Evolutionary conservation across 1,140 invertebrate genomes (phyloP).

Genomic region (Drepana arcuata): DNA sequence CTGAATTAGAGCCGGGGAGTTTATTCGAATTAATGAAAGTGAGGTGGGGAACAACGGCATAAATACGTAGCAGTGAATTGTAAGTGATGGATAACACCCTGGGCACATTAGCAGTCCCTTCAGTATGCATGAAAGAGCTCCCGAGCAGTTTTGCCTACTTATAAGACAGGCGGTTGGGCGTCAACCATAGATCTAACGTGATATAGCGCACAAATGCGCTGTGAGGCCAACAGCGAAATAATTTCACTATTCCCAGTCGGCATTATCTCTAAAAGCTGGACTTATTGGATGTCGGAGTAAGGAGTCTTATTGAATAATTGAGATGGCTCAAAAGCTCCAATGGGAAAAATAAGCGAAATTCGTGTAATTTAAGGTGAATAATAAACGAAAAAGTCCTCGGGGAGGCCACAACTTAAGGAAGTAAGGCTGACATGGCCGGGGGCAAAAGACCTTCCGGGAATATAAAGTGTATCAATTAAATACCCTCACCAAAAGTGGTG

Average conservation of each 20-base stretch:
- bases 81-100: constrained; percentile 28
- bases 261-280: constrained; percentile 16
- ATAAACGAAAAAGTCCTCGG: constrained; percentile 53
- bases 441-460: constrained; percentile 21
- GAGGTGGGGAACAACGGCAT: constrained; percentile 30
- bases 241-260: constrained; percentile 9
- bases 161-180: too few relatives aligned
- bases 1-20: constrained; percentile 30
- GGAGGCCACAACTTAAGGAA: constrained; percentile 24
- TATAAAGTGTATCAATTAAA: constrained; percentile 32
- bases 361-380: constrained; percentile 59
- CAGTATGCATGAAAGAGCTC: too few relatives aligned
- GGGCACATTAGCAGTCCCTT: too few relatives aligned
- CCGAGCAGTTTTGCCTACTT: too few relatives aligned
- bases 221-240: too few relatives aligned
- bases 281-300: constrained; percentile 31
- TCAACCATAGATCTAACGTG: too few relatives aligned
- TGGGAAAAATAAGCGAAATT: constrained; percentile 39
- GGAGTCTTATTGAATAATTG: constrained; percentile 43
- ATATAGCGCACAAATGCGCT: too few relatives aligned
- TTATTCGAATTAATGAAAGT: constrained; percentile 44
- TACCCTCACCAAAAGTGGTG: too few relatives aligned
- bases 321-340: constrained; percentile 37
- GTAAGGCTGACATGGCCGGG: constrained; percentile 14
- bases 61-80: constrained; percentile 27